phyloP scores from a whole-genome alignment of 2,888 invertebrate species.

The Gnatocerus cornutus region DNA sequence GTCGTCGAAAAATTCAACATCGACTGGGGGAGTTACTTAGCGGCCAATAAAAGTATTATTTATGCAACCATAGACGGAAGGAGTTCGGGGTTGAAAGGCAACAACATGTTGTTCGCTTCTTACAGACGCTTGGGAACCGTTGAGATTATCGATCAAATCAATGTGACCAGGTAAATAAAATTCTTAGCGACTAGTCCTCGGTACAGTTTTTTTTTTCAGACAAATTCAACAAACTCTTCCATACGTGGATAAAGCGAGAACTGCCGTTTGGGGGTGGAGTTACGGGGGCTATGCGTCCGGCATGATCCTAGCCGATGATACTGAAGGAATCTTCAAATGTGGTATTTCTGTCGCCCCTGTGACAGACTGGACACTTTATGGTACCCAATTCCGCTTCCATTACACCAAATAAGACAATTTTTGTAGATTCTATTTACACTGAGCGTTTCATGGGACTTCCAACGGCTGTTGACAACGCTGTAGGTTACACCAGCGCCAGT shows the following conservation, averaged over 20 bases:
- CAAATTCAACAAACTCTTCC: conserved; percentile 77
- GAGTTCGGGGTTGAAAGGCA: conserved; percentile 91
- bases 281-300: conserved; percentile 97
- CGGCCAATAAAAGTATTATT: conserved; percentile 87
- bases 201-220: conserved; percentile 69
- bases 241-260: conserved; percentile 86
- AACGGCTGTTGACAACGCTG: conserved; percentile 77
- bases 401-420: neutral
- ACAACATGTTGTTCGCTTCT: conserved; percentile 85
- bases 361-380: conserved; percentile 96
- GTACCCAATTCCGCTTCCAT: conserved; percentile 71
- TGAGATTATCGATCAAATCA: conserved; percentile 94
- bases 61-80: conserved; percentile 93
- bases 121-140: conserved; percentile 90
- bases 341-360: conserved; percentile 97
- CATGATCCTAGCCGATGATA: conserved; percentile 87
- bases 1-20: conserved; percentile 88
- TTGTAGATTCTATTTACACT: conserved; percentile 94
- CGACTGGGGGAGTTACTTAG: conserved; percentile 92
- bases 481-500: conserved; percentile 84
- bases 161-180: conserved; percentile 80
- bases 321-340: conserved; percentile 86
- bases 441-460: conserved; percentile 97
- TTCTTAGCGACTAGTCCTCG: too few relatives aligned
- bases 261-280: conserved; percentile 99